Conservation (phyloP, 2,888 invertebrate species). For the Achlya flavicornis region DNA sequence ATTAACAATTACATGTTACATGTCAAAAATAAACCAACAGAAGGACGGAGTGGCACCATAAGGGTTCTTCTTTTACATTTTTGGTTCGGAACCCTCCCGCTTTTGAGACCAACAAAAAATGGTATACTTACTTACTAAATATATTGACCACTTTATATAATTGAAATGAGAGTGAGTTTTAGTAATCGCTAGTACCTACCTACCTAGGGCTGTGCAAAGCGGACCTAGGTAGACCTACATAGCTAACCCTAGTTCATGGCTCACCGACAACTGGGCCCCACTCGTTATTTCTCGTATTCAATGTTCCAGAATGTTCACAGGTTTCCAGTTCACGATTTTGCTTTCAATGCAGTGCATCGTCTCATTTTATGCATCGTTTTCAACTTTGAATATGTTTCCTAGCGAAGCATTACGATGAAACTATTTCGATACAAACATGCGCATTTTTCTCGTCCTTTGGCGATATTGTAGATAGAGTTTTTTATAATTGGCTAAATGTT, state of each 20-base stretch:
- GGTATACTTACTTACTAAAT: no score
- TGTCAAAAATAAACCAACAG: no score
- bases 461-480: neutral
- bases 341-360: slow-evolving; percentile 55
- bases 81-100: no score
- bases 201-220: neutral
- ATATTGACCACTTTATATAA: neutral
- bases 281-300: slow-evolving; percentile 60
- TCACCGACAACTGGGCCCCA: slow-evolving; percentile 41
- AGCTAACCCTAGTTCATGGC: slow-evolving; percentile 19
- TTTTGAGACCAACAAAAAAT: no score
- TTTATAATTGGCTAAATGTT: neutral
- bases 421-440: neutral
- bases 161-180: neutral
- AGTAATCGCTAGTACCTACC: neutral
- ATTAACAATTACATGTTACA: no score
- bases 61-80: no score
- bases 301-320: slow-evolving; percentile 61
- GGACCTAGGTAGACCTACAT: neutral
- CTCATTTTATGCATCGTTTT: slow-evolving; percentile 57
- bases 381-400: slow-evolving; percentile 34
- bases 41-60: no score
- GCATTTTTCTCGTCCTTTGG: neutral
- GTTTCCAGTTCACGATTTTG: slow-evolving; percentile 60
- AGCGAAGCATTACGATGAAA: slow-evolving; percentile 20